These are phyloP conservation scores for Bufotes viridis DNA, from an alignment of 2,797 vertebrate genomes.

Conservation along the genomic window DNA sequence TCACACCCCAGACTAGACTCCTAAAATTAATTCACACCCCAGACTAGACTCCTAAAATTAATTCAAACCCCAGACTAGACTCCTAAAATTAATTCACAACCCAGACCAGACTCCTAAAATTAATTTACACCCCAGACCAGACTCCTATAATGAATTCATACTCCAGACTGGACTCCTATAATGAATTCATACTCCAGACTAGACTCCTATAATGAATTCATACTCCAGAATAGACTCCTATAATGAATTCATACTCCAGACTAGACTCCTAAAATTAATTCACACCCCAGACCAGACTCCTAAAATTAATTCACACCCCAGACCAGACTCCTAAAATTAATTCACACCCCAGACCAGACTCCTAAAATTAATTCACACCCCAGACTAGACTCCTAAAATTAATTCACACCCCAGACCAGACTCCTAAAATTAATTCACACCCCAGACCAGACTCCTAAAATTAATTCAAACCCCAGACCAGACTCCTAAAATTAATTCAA, in stretches of 20 bases:
- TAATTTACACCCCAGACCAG: neutral
- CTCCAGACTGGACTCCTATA: too few relatives aligned
- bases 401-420: too few relatives aligned
- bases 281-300: neutral
- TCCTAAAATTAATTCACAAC: too few relatives aligned
- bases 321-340: too few relatives aligned
- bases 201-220: too few relatives aligned
- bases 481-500: too few relatives aligned
- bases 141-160: neutral
- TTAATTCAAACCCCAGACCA: neutral
- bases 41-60: too few relatives aligned
- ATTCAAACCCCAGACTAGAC: neutral
- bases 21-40: too few relatives aligned
- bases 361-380: too few relatives aligned
- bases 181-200: neutral
- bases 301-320: neutral
- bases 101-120: neutral
- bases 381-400: too few relatives aligned
- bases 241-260: neutral
- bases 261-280: neutral
- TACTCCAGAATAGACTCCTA: neutral
- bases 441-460: neutral
- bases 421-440: neutral
- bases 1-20: too few relatives aligned
- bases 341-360: too few relatives aligned